Evolutionary conservation across 1,140 invertebrate species (phyloP).

Genomic region (Carposina sasakii): DNA sequence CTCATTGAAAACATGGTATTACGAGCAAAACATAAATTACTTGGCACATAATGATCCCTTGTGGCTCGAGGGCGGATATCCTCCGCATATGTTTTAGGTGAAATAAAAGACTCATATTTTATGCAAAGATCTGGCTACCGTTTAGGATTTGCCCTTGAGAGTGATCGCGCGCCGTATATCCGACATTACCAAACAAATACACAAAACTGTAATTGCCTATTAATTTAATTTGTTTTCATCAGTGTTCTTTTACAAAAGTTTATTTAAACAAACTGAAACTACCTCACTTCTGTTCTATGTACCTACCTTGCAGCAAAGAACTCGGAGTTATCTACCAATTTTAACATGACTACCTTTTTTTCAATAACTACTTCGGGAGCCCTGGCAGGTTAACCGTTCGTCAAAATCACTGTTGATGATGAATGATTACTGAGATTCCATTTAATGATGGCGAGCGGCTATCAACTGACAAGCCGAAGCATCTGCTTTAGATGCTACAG

Average conservation of each 20-base stretch:
- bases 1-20: too few species aligned
- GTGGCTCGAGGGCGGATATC: conserved; percentile 57
- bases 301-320: too few species aligned
- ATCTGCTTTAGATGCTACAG: conserved; percentile 29
- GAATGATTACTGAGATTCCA: conserved; percentile 65
- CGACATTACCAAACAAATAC: too few species aligned
- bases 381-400: conserved; percentile 46
- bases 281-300: too few species aligned
- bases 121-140: conserved; percentile 49
- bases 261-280: too few species aligned
- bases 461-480: conserved; percentile 43
- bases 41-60: conserved; percentile 53
- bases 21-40: conserved; percentile 47
- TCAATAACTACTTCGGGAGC: conserved; percentile 38
- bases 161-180: conserved; percentile 60
- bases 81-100: conserved; percentile 47
- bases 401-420: conserved; percentile 64
- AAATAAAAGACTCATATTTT: conserved; percentile 36
- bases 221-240: too few species aligned
- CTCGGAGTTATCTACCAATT: too few species aligned
- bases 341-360: conserved; percentile 17
- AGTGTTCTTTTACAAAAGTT: too few species aligned
- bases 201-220: too few species aligned
- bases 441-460: conserved; percentile 54
- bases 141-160: conserved; percentile 35